Conservation (phyloP, 2,113 vertebrate genomes). For the Sebastes schlegelii region DNA sequence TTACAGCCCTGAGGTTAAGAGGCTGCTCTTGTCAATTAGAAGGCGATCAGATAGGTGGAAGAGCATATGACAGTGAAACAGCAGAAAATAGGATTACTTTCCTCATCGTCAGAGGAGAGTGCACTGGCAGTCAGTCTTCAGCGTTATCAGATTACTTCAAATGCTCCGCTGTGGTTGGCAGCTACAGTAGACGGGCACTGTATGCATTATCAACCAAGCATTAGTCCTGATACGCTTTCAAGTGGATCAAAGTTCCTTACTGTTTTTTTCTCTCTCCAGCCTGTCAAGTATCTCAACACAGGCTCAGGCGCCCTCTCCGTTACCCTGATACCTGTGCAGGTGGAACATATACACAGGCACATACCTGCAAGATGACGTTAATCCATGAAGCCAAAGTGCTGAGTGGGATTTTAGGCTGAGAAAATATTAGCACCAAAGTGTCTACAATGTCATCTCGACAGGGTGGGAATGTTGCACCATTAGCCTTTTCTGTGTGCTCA, state of each 20-base stretch:
- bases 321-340: conserved; percentile 22
- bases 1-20: conserved; percentile 15
- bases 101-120: conserved; percentile 62
- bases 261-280: neutral
- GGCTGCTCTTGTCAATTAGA: conserved; percentile 60
- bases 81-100: conserved; percentile 76
- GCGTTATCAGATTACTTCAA: conserved; percentile 76
- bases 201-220: conserved; percentile 61
- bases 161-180: conserved; percentile 57
- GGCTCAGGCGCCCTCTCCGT: neutral
- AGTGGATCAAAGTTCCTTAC: conserved; percentile 46
- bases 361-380: conserved; percentile 14
- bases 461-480: conserved; percentile 2
- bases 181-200: conserved; percentile 23
- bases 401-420: conserved; percentile 7
- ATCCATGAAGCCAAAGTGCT: conserved; percentile 4
- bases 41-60: conserved; percentile 64
- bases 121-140: conserved; percentile 57
- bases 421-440: conserved; percentile 4
- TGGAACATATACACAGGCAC: too few species aligned
- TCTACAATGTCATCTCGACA: conserved; percentile 32
- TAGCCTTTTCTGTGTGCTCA: neutral
- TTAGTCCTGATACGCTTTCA: conserved; percentile 52
- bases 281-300: conserved; percentile 9
- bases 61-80: conserved; percentile 65